Percentiles rank a stretch among this genome's conserved stretches.
Conservation (phyloP, 2,888 invertebrate species). For the Eilema depressum region DNA sequence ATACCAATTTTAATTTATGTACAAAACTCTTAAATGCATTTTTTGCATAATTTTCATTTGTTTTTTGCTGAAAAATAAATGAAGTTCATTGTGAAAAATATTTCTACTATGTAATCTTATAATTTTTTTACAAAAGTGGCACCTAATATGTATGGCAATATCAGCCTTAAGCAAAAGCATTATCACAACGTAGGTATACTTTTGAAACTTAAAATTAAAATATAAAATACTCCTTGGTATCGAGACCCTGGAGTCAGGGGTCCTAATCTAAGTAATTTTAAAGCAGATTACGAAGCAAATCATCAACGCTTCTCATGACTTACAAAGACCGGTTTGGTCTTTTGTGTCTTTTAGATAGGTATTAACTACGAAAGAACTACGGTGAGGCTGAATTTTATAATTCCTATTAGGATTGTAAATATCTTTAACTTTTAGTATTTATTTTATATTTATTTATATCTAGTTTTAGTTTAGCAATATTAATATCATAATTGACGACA, state of each 20-base stretch:
- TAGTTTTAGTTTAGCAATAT: not conserved
- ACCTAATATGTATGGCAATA: not conserved
- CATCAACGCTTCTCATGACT: no score
- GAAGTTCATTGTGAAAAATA: not conserved
- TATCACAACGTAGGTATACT: not conserved
- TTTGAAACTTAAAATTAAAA: not conserved
- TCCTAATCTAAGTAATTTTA: no score
- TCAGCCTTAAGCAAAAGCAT: not conserved
- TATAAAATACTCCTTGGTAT: not conserved
- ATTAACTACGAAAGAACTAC: not conserved
- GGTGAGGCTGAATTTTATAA: not conserved
- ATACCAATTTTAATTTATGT: constrained; percentile 85
- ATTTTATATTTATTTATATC: not conserved
- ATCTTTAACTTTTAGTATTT: not conserved
- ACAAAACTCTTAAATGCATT: constrained; percentile 81
- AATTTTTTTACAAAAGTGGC: not conserved
- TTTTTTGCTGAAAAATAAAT: constrained; percentile 51
- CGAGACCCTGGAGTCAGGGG: not conserved
- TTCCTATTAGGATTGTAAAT: not conserved
- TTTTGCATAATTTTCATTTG: constrained; percentile 39
- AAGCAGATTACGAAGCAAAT: no score
- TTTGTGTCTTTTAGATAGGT: not conserved
- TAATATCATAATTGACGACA: not conserved
- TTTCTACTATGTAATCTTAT: not conserved
- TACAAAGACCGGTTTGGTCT: not conserved